Base-by-base conservation (phyloP, 2,797 vertebrate genomes). In the Hydrolagus colliei region DNA sequence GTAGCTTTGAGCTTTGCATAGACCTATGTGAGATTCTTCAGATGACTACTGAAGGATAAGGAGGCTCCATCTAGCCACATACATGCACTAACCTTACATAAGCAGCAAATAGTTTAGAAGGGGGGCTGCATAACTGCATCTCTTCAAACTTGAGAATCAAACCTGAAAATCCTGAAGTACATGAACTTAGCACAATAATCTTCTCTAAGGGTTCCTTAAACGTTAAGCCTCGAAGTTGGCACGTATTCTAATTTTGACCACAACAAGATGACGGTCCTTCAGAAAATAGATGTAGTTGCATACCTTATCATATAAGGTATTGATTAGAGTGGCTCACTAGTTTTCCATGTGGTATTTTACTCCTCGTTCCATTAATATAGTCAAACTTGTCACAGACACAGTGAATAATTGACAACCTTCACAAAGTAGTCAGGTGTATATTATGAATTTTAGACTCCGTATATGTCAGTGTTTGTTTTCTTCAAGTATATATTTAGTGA, bases 401-500 rank as follows among this genome's bases (percentile, higher is more conserved):
- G 65, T 52, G 65, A 67, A 71, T 71, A 84, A 71, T 84, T 32
- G 18, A 52, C 79, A 84, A 18, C 62, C 35, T 9, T 84, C 65
- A 13, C 20, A 68, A 71, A 52, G 41, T 52, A 52, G 41, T 52
- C 41, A 84, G 79, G 2, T 71, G 32, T 84, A 68, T 12, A 71
- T 41, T 52, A 32, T 84, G 65, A 84, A 84, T 18, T 71, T 3
- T 84, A 71, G 65, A 52, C 16, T 71, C 32, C 41, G 16, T 68
- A 68, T 82, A 67, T 52, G 41, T 20, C 4, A 65, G 62, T 73
- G 16, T 82, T 68, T n/a, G 20, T 71, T 71, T 67, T 32, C 32
- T 35, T 71, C 79, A 84, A 35, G 1, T 84, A 84, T 18, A 41
- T 82, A 68, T 32, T 71, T 71, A 9, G 68, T 84, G 79, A 71